phyloP scores from a whole-genome alignment of 2,113 vertebrate genomes.

The Macrotis lagotis region DNA sequence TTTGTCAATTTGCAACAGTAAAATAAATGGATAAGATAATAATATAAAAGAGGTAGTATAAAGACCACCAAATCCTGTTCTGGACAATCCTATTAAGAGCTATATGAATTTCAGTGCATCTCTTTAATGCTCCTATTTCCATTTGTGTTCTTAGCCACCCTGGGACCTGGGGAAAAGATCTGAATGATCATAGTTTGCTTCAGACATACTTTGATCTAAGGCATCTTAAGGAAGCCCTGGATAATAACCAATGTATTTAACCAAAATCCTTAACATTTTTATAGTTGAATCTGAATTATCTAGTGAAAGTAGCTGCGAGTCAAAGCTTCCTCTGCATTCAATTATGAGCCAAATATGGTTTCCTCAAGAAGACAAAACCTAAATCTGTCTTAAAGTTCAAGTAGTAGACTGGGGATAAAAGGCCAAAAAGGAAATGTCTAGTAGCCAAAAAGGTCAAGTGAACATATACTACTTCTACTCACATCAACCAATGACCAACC shows the following conservation, averaged over 20 bases:
- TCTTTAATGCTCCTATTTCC: background rate
- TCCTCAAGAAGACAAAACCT: no score
- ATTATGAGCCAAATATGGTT: no score
- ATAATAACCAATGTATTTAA: background rate
- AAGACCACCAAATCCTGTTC: background rate
- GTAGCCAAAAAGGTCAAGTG: no score
- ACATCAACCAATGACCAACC: no score
- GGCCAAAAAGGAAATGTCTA: no score
- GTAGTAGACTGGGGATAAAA: no score
- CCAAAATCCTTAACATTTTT: background rate
- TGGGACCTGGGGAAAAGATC: background rate
- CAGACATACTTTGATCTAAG: background rate
- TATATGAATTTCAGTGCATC: background rate
- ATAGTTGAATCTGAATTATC: background rate
- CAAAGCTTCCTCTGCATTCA: no score
- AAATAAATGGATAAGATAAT: background rate
- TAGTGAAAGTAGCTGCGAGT: no score
- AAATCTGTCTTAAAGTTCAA: no score
- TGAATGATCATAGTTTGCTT: background rate
- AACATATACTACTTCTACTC: no score
- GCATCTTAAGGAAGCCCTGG: background rate
- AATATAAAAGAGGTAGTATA: background rate
- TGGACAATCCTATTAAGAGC: background rate
- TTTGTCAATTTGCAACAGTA: background rate
- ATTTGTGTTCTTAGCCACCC: background rate